A percentile compares a stretch with the other conserved stretches of the same genome.
Evolutionary conservation across 2,113 vertebrate genomes (phyloP).

Genomic region (Hypocryptadius cinnamomeus): DNA sequence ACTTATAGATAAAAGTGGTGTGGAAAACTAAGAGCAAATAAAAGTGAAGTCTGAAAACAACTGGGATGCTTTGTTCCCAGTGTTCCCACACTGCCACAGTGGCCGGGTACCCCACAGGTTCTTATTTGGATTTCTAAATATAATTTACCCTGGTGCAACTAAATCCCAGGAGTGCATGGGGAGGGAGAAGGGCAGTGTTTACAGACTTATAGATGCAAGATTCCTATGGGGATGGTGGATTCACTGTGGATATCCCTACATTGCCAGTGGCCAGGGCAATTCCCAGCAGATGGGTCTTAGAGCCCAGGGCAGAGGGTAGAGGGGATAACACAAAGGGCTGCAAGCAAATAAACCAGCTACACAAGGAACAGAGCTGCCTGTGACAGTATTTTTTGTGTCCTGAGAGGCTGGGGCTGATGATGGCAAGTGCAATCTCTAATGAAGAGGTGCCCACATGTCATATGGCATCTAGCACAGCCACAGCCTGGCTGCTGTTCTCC

Average conservation of each 20-base stretch:
- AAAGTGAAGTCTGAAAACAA: background rate
- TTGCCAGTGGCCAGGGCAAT: background rate
- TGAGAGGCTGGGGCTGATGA: background rate
- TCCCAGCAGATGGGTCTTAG: background rate
- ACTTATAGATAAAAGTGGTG: background rate
- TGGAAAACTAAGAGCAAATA: background rate
- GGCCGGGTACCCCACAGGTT: background rate
- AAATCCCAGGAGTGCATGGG: background rate
- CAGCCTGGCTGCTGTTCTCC: background rate
- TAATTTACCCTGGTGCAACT: background rate
- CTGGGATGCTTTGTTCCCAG: background rate
- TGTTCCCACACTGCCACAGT: background rate
- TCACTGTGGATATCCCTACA: background rate
- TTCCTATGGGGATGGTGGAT: background rate
- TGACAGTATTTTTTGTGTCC: background rate
- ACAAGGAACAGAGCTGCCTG: background rate
- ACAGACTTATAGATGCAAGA: background rate
- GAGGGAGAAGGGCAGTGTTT: background rate
- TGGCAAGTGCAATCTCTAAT: background rate
- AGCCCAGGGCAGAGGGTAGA: background rate
- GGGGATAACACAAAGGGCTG: background rate
- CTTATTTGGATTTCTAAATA: constrained; percentile 23
- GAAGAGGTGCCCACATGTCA: accelerated
- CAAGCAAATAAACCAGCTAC: background rate
- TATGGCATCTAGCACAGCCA: background rate